Evolutionary conservation across 2,113 vertebrate genomes (phyloP), one percentile per base, ranked within the genome.

Genomic region (Polypterus senegalus): DNA sequence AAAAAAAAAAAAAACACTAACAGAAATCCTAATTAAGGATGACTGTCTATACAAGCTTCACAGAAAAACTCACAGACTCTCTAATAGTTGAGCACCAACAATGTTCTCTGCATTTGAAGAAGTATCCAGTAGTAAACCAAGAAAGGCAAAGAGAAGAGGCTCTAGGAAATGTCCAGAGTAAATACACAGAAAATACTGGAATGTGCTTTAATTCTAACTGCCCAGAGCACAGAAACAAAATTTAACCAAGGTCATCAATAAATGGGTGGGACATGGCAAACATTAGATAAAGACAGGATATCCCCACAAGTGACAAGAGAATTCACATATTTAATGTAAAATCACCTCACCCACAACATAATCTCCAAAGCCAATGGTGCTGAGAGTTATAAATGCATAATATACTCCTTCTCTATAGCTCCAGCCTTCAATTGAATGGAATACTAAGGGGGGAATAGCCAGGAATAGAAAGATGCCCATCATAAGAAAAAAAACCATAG

Each of bases 331-430:
- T 27, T 27, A 27, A 27, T 27, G 27, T 27, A 57, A 11, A 51
- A 10, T 43, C 51, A 60, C 3, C 74, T 81, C 79, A 83, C 76
- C 81, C 76, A 76, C 65, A 58, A 81, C 73, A 51, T 76, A 84
- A 71, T 81, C 81, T 64, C 79, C 82, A 69, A 86, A 87, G 46
- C 77, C 82, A 71, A 81, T 80, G 64, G 80, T 84, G 69, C 79
- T 84, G 54, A 88, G 75, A 6, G 79, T 83, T 66, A 85, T 73
- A 61, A 86, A 84, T 7, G 80, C 73, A 70, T 83, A 84, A 59
- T 85, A 83, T 62, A 83, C 67, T 55, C 80, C 80, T 76, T 85
- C 78, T 0, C 69, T 73, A 10, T 84, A 82, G 45, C 72, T 71
- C 81, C 80, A 83, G 9, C 70, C 66, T 53, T 86, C 79, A 57